Evolutionary conservation across 2,888 invertebrate genomes (phyloP), one percentile per base, ranked within the genome.

Genomic region (Bellardia bayeri): DNA sequence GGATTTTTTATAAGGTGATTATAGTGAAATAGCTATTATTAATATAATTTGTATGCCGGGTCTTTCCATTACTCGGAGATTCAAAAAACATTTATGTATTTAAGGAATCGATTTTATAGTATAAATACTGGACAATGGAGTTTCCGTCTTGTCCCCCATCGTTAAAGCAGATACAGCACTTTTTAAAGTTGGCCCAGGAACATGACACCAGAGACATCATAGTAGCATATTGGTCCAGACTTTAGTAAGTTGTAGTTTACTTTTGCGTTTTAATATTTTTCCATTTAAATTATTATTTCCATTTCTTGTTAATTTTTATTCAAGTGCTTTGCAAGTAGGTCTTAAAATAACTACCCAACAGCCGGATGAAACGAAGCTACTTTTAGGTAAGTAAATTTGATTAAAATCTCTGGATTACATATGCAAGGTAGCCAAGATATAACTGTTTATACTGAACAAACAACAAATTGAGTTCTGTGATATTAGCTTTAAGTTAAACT

Each of bases 191-290:
- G 83, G 99, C 99, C 0, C 95, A 95, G 66, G 98, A 99, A 94
- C 98, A 99, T 94, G 98, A 99, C 91, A 94, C 95, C 51, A 95
- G 99, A 90, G 99, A 99, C 94, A 95, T 97, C 54, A 96, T 98
- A 51, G 96, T 99, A 63, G 96, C 98, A 69, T 99, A 99, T 94
- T 99, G 99, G 98, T 96, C 98, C 93, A 96, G 99, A 40, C 95
- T 99, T 79, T 97, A 98, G 87, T 87, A 58, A 71, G 85, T 71
- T 51, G 7, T 51, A 33, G 14, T 16, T 23, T 4, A 5, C 4
- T 40, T 64, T 11, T 2, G 40, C 49, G 45, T 13, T 9, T n/a
- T 54, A 30, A 13, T n/a, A 16, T n/a, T 63, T 40, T 33, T 16
- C 13, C 16, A 14, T 42, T 69, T 51, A 40, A 16, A 13, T 5